A percentile compares a stretch with the other conserved stretches of the same genome.
These are phyloP conservation scores for Atractosteus spatula DNA, from an alignment of 2,113 vertebrate species.

Conservation along the genomic window DNA sequence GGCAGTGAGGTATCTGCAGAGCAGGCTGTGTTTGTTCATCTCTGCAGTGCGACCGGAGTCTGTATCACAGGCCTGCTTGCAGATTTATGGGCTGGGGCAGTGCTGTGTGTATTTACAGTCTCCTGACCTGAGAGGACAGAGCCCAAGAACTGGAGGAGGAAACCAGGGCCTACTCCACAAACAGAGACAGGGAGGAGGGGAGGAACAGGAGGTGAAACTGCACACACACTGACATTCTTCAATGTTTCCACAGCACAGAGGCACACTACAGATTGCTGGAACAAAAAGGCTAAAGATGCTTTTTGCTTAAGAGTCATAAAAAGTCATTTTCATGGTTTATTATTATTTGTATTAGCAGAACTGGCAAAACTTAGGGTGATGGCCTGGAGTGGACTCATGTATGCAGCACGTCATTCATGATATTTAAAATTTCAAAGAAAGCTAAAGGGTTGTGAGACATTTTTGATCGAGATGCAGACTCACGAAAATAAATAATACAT, in stretches of 20 bases:
- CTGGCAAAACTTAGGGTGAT: too few species aligned
- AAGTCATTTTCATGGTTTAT: too few species aligned
- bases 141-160: slow-evolving; percentile 73
- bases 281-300: too few species aligned
- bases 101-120: slow-evolving; percentile 94
- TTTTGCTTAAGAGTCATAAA: too few species aligned
- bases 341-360: too few species aligned
- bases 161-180: slow-evolving; percentile 71
- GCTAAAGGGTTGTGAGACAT: too few species aligned
- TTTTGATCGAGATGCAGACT: too few species aligned
- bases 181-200: slow-evolving; percentile 74
- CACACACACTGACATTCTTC: slow-evolving; percentile 11
- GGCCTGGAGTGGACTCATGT: too few species aligned
- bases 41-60: not conserved
- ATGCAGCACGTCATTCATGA: too few species aligned
- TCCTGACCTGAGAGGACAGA: slow-evolving; percentile 85
- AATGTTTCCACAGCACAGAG: slow-evolving; percentile 14
- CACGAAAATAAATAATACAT: too few species aligned
- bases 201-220: slow-evolving; percentile 54
- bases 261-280: not conserved
- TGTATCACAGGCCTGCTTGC: slow-evolving; percentile 16
- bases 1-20: not conserved
- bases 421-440: too few species aligned
- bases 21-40: slow-evolving; percentile 1
- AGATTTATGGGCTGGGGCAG: slow-evolving; percentile 85